Conservation (phyloP, 2,888 invertebrate species). For the Drosophila testacea region DNA sequence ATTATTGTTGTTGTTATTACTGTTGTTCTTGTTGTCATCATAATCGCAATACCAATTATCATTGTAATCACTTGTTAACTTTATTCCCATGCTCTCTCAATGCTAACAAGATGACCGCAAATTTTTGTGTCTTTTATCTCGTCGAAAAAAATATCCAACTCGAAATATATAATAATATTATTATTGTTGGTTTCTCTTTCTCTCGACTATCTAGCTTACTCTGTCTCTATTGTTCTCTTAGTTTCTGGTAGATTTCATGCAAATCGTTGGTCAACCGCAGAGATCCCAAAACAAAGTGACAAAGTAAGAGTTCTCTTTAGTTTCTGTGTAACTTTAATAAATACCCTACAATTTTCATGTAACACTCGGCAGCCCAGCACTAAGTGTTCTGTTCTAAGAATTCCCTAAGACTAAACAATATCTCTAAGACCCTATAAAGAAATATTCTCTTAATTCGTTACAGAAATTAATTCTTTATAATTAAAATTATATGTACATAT, state of each 20-base stretch:
- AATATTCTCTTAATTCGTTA: too few relatives aligned
- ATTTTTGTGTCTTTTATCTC: conserved; percentile 40
- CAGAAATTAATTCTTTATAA: too few relatives aligned
- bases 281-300: conserved; percentile 20
- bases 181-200: conserved; percentile 12
- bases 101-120: conserved; percentile 72
- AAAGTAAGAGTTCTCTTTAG: neutral
- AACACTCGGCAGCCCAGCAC: too few relatives aligned
- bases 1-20: conserved; percentile 3
- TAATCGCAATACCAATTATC: conserved; percentile 42
- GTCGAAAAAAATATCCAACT: neutral
- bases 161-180: conserved; percentile 29
- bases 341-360: conserved; percentile 6
- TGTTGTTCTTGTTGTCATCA: conserved; percentile 17
- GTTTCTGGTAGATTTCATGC: conserved; percentile 19
- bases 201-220: neutral
- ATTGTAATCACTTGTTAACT: conserved; percentile 25
- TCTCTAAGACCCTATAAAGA: too few relatives aligned
- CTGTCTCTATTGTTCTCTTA: conserved; percentile 6
- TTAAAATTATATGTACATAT: neutral
- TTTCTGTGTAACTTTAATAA: neutral
- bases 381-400: too few relatives aligned
- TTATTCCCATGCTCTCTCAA: conserved; percentile 48
- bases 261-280: conserved; percentile 47
- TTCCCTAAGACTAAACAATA: too few relatives aligned